A percentile compares a stretch with the other conserved stretches of the same genome.
These are phyloP conservation scores for Oophaga sylvatica DNA, from an alignment of 2,797 vertebrate genomes.

Conservation along the genomic window DNA sequence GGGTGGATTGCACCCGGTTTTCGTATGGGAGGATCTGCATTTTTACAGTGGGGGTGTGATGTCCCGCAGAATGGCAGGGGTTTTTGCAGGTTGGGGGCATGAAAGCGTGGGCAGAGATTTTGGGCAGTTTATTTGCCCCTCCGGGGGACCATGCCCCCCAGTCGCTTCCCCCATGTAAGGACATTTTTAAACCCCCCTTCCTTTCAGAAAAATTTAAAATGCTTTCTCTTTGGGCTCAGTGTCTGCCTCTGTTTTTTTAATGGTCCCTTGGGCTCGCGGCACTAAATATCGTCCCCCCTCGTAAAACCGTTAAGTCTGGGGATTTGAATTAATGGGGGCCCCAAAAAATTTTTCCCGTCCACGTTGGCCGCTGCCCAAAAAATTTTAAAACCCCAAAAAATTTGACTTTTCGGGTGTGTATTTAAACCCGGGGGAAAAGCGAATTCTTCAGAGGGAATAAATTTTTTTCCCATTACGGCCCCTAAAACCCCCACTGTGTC, in stretches of 20 bases:
- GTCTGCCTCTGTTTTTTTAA: neutral
- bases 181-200: neutral
- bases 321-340: constrained; percentile 25
- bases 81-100: too few species aligned
- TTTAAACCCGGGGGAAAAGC: constrained; percentile 40
- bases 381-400: constrained; percentile 21
- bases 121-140: too few species aligned
- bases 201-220: neutral
- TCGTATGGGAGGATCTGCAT: too few species aligned
- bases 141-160: too few species aligned
- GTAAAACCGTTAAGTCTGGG: constrained; percentile 2
- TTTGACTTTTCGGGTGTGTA: constrained; percentile 33
- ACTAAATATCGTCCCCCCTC: constrained; percentile 23
- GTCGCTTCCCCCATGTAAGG: neutral
- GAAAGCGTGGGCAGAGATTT: too few species aligned
- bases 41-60: too few species aligned
- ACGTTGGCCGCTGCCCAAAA: constrained; percentile 20
- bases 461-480: constrained; percentile 53
- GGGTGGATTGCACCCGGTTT: too few species aligned
- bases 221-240: neutral
- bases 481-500: neutral
- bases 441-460: constrained; percentile 38
- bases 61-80: too few species aligned
- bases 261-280: neutral
- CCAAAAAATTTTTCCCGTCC: constrained; percentile 4